Evolutionary conservation across 2,888 invertebrate genomes (phyloP).

Genomic region (Pantelozetes paolii): DNA sequence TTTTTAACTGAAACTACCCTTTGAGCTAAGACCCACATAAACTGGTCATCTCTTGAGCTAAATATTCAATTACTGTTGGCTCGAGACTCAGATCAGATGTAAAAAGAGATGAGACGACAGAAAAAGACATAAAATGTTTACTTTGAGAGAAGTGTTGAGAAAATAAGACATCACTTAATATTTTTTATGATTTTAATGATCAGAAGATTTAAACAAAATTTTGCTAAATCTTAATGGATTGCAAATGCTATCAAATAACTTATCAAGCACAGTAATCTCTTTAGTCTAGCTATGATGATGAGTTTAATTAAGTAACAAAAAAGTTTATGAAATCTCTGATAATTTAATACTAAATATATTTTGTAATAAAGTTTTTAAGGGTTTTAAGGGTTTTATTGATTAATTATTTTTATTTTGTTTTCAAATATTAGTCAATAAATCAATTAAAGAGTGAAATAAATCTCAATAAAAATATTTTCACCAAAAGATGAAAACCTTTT

Average conservation of each 20-base stretch:
- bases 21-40: too few species aligned
- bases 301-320: neutral
- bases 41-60: too few species aligned
- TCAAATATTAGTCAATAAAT: conserved; percentile 5
- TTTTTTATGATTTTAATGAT: conserved; percentile 1
- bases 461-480: neutral
- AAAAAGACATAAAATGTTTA: too few species aligned
- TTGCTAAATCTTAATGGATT: neutral
- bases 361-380: neutral
- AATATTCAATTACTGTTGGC: neutral
- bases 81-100: neutral
- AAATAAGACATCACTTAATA: neutral
- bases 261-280: neutral
- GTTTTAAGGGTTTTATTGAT: neutral
- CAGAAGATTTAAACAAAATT: neutral
- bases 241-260: neutral
- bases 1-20: too few species aligned
- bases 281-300: neutral
- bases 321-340: neutral
- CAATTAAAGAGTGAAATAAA: conserved; percentile 9
- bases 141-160: neutral
- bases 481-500: neutral
- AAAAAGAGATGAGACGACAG: neutral
- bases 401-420: neutral
- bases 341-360: neutral